Percentiles rank a stretch among this genome's conserved stretches.
These are phyloP conservation scores for Panthera uncia DNA, from an alignment of 2,113 vertebrate genomes.

Conservation along the genomic window DNA sequence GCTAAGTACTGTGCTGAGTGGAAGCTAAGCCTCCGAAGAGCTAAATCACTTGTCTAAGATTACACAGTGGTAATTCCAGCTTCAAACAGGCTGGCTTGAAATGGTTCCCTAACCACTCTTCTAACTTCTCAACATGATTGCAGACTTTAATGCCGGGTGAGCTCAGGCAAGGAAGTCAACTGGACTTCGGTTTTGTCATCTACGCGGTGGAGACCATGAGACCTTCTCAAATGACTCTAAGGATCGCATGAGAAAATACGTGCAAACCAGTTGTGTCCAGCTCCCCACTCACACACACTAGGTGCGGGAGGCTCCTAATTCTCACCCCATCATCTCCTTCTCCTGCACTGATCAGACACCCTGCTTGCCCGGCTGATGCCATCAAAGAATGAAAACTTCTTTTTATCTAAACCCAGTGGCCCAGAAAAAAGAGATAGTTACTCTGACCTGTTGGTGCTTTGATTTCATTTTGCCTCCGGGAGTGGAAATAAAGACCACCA, in stretches of 20 bases:
- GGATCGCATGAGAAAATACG: background rate
- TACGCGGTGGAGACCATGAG: background rate
- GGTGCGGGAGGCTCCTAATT: background rate
- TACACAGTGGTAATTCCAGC: background rate
- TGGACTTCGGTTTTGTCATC: background rate
- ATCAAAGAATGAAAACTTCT: background rate
- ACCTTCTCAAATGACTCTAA: background rate
- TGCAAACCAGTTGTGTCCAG: background rate
- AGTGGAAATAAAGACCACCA: background rate
- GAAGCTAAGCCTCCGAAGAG: background rate
- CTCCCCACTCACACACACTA: background rate
- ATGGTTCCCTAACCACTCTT: background rate
- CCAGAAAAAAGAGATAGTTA: background rate
- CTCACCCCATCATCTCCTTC: fast-evolving
- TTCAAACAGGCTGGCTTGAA: background rate
- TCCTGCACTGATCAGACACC: background rate
- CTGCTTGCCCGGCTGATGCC: no score
- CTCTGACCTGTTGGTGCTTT: background rate
- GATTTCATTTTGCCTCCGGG: conserved; percentile 32
- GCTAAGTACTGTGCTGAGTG: no score
- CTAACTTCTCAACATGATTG: background rate
- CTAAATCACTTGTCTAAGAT: background rate
- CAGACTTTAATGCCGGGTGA: no score
- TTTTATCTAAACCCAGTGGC: background rate
- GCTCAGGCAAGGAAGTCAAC: background rate